Conservation (phyloP, 2,113 vertebrate species). For the Nothocercus julius region DNA sequence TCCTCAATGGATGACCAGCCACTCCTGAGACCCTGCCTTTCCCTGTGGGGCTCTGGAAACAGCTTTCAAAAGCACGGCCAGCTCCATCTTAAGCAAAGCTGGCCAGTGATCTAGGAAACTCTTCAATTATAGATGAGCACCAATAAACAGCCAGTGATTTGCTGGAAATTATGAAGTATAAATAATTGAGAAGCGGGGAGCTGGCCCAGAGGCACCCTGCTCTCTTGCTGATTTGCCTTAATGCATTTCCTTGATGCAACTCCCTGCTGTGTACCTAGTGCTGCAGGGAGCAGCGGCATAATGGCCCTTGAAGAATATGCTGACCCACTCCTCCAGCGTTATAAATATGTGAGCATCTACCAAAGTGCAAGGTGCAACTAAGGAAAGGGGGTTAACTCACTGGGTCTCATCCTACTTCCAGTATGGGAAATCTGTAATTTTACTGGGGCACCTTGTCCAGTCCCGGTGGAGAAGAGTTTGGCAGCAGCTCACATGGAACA, state of each 20-base stretch:
- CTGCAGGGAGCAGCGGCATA: slow-evolving; percentile 55
- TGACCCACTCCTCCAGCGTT: slow-evolving; percentile 47
- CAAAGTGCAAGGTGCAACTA: neutral
- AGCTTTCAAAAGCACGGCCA: slow-evolving; percentile 72
- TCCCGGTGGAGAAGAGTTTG: fast-evolving
- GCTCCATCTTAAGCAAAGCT: slow-evolving; percentile 77
- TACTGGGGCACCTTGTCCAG: fast-evolving
- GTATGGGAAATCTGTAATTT: neutral
- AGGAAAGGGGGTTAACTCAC: neutral
- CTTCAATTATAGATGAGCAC: slow-evolving; percentile 82
- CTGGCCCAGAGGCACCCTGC: slow-evolving; percentile 65
- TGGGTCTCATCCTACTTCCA: neutral
- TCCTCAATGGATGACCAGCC: slow-evolving; percentile 76
- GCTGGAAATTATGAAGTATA: slow-evolving; percentile 83
- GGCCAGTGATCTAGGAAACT: slow-evolving; percentile 80
- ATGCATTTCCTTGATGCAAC: slow-evolving; percentile 79
- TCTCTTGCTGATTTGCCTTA: slow-evolving; percentile 77
- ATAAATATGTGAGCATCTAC: neutral
- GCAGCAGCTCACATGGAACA: neutral
- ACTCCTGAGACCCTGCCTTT: slow-evolving; percentile 74
- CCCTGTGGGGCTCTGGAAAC: slow-evolving; percentile 69
- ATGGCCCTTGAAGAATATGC: slow-evolving; percentile 63
- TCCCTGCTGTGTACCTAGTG: slow-evolving; percentile 58
- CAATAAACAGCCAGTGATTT: slow-evolving; percentile 83
- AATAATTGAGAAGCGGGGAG: slow-evolving; percentile 82